These are phyloP conservation scores for Trichonephila inaurata DNA, from an alignment of 1,140 invertebrate genomes.

Conservation along the genomic window DNA sequence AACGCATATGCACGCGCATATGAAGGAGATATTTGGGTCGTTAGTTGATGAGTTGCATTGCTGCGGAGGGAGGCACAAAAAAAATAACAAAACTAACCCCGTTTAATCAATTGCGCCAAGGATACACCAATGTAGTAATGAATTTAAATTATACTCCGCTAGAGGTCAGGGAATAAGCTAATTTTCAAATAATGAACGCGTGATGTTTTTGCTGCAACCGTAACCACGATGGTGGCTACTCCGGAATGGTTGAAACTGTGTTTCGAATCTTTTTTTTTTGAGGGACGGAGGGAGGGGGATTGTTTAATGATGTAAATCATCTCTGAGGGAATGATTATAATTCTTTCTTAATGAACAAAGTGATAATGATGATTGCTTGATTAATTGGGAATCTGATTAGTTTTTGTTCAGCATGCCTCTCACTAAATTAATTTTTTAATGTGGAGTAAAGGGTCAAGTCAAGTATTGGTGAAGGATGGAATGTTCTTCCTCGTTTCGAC, in stretches of 20 bases:
- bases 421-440: too few species aligned
- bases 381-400: background rate
- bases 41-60: constrained; percentile 1
- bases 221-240: background rate
- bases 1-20: background rate
- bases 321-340: background rate
- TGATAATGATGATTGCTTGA: background rate
- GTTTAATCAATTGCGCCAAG: constrained; percentile 30
- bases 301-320: background rate
- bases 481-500: too few species aligned
- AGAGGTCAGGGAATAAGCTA: background rate
- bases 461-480: too few species aligned
- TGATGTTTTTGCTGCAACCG: background rate
- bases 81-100: background rate
- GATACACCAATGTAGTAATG: background rate
- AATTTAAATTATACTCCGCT: constrained; percentile 11
- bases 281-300: background rate
- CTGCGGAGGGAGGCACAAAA: background rate
- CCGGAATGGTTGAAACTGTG: background rate
- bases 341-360: background rate
- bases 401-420: too few species aligned
- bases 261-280: background rate
- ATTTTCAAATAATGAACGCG: constrained; percentile 15
- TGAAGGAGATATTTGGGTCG: constrained; percentile 32
- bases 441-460: too few species aligned